Evolutionary conservation across 2,113 vertebrate species (phyloP).

Genomic region (Cyanoramphus novaezelandiae): DNA sequence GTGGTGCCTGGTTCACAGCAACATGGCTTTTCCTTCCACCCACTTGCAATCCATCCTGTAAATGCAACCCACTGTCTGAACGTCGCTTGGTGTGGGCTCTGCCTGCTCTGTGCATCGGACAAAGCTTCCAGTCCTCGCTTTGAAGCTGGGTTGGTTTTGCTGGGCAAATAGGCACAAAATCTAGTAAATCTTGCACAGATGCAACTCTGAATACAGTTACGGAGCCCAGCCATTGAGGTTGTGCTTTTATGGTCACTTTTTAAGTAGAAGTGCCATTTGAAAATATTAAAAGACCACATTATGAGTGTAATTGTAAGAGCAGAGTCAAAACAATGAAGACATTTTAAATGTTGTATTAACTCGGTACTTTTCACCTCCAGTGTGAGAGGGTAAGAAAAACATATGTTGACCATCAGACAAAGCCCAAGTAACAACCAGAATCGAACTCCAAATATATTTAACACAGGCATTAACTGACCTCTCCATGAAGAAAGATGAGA

Average conservation of each 20-base stretch:
- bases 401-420: not conserved
- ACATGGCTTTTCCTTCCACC: not conserved
- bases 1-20: not conserved
- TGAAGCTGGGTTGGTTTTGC: not conserved
- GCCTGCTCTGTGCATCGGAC: not conserved
- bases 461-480: not conserved
- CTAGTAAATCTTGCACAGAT: not conserved
- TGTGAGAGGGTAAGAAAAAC: not conserved
- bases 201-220: not conserved
- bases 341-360: not conserved
- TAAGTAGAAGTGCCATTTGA: not conserved
- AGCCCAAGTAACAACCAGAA: not conserved
- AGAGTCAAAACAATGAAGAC: not conserved
- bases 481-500: not conserved
- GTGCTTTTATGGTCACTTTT: not conserved
- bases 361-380: not conserved
- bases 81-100: rapidly evolving
- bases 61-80: not conserved
- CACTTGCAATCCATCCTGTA: not conserved
- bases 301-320: not conserved
- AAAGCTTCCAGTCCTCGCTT: not conserved
- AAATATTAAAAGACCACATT: not conserved
- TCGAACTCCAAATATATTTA: not conserved
- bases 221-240: not conserved
- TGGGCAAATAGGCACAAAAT: not conserved